A percentile compares a stretch with the other conserved stretches of the same genome.
Evolutionary conservation across 2,888 invertebrate genomes (phyloP).

Genomic region (Agonopterix arenella): DNA sequence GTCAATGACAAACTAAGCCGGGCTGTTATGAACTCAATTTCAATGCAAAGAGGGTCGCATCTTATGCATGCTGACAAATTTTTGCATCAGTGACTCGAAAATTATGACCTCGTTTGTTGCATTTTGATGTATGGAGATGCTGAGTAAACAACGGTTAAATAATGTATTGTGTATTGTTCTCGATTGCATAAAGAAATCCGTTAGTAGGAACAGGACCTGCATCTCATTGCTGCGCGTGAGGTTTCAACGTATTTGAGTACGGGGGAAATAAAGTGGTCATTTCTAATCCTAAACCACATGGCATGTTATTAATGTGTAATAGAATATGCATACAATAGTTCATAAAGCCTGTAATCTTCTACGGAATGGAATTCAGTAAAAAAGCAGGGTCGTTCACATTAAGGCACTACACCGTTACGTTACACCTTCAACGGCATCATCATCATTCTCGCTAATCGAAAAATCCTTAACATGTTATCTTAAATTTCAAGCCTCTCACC

Average conservation of each 20-base stretch:
- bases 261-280: too few species aligned
- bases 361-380: not conserved
- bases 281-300: too few species aligned
- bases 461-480: slow-evolving; percentile 53
- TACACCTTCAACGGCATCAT: slow-evolving; percentile 39
- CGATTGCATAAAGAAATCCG: not conserved
- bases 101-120: slow-evolving; percentile 15
- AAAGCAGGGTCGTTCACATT: slow-evolving; percentile 34
- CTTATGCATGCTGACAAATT: too few species aligned
- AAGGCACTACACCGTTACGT: slow-evolving; percentile 42
- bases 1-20: too few species aligned
- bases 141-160: slow-evolving; percentile 13
- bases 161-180: slow-evolving; percentile 7
- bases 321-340: too few species aligned
- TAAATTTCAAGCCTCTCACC: slow-evolving; percentile 56
- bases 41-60: too few species aligned
- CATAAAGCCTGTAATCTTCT: too few species aligned
- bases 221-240: too few species aligned
- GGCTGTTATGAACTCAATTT: too few species aligned
- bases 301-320: too few species aligned
- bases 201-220: too few species aligned
- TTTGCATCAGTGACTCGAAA: slow-evolving; percentile 16
- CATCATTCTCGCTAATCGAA: slow-evolving; percentile 57
- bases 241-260: too few species aligned
- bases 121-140: slow-evolving; percentile 9